Base-by-base conservation (phyloP, 2,888 invertebrate genomes). In the Drosophila yooni region DNA sequence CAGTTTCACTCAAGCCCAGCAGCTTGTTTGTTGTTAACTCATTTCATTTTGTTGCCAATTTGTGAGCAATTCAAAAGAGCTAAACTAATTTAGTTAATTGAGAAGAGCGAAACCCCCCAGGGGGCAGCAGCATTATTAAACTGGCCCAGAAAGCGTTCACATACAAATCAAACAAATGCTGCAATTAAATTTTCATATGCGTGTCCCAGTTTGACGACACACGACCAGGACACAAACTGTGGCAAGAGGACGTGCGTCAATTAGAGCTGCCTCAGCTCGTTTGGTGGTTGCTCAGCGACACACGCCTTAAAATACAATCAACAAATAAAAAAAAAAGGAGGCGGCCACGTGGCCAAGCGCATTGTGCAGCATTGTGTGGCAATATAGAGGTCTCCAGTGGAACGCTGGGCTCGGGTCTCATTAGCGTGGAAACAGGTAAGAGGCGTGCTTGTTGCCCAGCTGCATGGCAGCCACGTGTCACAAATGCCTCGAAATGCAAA, bases 1-100 rank as follows among this genome's bases (percentile, higher is more conserved):
- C 29, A 21, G 57, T 33, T 15, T 15, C 38, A 21, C 34, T 21
- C 63, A 46, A 25, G 15, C 57, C 31, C 18, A 25, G 3, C 21
- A 25, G 27, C 38, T 31, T 54, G 25, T 62, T 76, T 63, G 25
- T 27, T 21, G 52, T 71, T 79, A 53, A 70, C 50, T 64, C 54
- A 46, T 56, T 65, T 38, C 34, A 82, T 78, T 74, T 76, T 63
- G 78, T 65, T 70, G 74, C 56, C 88, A 85, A 81, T 85, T 85
- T 88, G 81, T 58, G 57, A 21, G 69, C 54, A 57, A 79, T 85
- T 81, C 62, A 79, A 74, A 54, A 53, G 69, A 58, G 50, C 71
- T 72, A 74, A 85, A 76, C 83, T 81, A 83, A 84, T 83, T 86
- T 81, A 46, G 73, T 57, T 73, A 83, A 84, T 83, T 83, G 81